A percentile compares a stretch with the other conserved stretches of the same genome.
These are phyloP conservation scores for Cataglyphis albicans DNA, from an alignment of 2,888 invertebrate genomes.

Conservation along the genomic window DNA sequence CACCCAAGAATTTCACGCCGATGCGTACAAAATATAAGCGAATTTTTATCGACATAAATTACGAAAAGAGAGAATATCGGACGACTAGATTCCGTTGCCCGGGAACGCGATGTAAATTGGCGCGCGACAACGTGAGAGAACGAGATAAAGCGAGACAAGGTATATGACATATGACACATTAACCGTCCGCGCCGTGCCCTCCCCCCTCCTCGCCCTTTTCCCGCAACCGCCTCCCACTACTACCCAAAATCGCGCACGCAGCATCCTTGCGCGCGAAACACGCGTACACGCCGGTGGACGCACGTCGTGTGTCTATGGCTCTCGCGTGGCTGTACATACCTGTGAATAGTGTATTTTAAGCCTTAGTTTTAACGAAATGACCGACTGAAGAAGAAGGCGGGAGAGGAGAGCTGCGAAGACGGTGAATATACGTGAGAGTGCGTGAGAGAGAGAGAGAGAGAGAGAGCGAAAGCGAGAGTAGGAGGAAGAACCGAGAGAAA, in stretches of 20 bases:
- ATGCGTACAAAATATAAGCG: neutral
- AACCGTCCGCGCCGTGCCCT: neutral
- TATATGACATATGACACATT: neutral
- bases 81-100: neutral
- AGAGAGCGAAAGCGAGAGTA: neutral
- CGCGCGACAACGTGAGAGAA: neutral
- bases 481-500: slow-evolving; percentile 10
- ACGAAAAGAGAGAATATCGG: neutral
- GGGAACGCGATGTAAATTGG: neutral
- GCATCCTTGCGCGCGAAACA: slow-evolving; percentile 82
- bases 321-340: slow-evolving; percentile 79
- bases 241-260: slow-evolving; percentile 78
- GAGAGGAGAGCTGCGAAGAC: slow-evolving; percentile 16
- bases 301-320: slow-evolving; percentile 76
- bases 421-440: slow-evolving; percentile 10
- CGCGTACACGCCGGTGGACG: slow-evolving; percentile 82
- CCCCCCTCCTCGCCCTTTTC: neutral
- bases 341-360: slow-evolving; percentile 84
- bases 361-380: slow-evolving; percentile 73
- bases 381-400: slow-evolving; percentile 58
- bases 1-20: neutral
- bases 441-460: slow-evolving; percentile 24
- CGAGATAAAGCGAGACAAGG: slow-evolving; percentile 11
- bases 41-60: neutral
- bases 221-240: slow-evolving; percentile 16